A percentile compares a stretch with the other conserved stretches of the same genome.
phyloP scores from a whole-genome alignment of 2,888 invertebrate species.

The Cephus rjabovi region DNA sequence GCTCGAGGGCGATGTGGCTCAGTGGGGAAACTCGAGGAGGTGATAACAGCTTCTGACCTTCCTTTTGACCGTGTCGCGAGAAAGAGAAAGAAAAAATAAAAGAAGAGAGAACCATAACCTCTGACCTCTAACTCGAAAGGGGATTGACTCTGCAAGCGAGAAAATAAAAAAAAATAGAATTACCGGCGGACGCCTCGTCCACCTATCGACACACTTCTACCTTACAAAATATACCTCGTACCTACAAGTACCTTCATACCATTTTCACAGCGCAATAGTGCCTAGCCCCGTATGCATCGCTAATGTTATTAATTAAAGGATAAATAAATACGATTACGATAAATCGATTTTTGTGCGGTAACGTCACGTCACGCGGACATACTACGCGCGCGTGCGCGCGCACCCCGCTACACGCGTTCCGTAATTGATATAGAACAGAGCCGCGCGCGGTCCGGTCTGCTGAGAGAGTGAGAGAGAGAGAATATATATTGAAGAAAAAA shows the following conservation, averaged over 20 bases:
- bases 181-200: background rate
- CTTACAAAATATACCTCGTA: constrained; percentile 63
- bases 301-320: constrained; percentile 9
- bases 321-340: constrained; percentile 11
- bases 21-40: constrained; percentile 63
- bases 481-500: too few relatives aligned
- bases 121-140: too few relatives aligned
- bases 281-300: constrained; percentile 49
- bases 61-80: constrained; percentile 43
- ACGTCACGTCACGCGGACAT: constrained; percentile 6
- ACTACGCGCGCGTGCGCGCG: constrained; percentile 1
- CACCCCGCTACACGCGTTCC: background rate
- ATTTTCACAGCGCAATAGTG: constrained; percentile 63
- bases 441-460: background rate
- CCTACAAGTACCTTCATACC: constrained; percentile 65
- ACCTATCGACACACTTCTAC: constrained; percentile 41
- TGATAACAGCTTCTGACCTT: constrained; percentile 64
- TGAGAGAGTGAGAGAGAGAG: constrained; percentile 15
- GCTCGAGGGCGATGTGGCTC: constrained; percentile 58
- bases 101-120: too few relatives aligned
- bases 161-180: too few relatives aligned
- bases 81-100: too few relatives aligned
- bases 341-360: background rate
- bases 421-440: background rate
- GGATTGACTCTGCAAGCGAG: too few relatives aligned